A percentile compares a stretch with the other conserved stretches of the same genome.
These are phyloP conservation scores for Gavia stellata DNA, from an alignment of 2,113 vertebrate species.

Conservation along the genomic window DNA sequence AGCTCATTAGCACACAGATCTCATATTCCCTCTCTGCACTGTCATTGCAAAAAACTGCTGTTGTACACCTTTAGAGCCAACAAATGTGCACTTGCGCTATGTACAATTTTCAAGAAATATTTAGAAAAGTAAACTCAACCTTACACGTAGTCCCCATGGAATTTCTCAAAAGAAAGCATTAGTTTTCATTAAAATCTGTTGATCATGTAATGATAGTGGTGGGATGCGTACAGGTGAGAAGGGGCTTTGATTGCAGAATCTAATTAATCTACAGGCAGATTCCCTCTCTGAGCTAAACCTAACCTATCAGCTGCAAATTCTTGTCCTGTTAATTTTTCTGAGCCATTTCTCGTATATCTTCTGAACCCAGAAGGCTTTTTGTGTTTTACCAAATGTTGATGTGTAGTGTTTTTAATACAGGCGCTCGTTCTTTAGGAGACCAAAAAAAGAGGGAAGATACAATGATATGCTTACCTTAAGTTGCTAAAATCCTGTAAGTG, in stretches of 20 bases:
- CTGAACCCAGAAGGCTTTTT: slow-evolving; percentile 24
- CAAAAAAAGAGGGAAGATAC: slow-evolving; percentile 7
- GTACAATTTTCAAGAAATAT: slow-evolving; percentile 66
- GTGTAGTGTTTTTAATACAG: slow-evolving; percentile 1
- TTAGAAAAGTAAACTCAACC: slow-evolving; percentile 57
- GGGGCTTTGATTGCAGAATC: slow-evolving; percentile 68
- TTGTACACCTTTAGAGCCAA: slow-evolving; percentile 85
- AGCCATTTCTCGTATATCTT: slow-evolving; percentile 29
- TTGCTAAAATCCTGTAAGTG: slow-evolving; percentile 33
- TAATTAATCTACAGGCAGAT: slow-evolving; percentile 75
- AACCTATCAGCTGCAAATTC: slow-evolving; percentile 62
- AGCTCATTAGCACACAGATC: slow-evolving; percentile 98
- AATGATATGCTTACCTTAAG: slow-evolving; percentile 54
- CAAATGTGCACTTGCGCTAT: slow-evolving; percentile 74
- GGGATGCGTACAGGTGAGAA: slow-evolving; percentile 49
- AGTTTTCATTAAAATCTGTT: slow-evolving; percentile 75
- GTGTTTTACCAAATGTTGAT: background rate
- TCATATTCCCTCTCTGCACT: slow-evolving; percentile 92
- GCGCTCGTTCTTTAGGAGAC: background rate
- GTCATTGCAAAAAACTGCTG: slow-evolving; percentile 92
- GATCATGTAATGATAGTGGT: slow-evolving; percentile 59
- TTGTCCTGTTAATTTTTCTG: slow-evolving; percentile 57
- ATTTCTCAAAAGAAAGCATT: slow-evolving; percentile 49
- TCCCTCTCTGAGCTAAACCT: slow-evolving; percentile 57
- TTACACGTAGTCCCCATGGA: slow-evolving; percentile 25